phyloP scores from a whole-genome alignment of 2,113 vertebrate species.

The Orycteropus afer region DNA sequence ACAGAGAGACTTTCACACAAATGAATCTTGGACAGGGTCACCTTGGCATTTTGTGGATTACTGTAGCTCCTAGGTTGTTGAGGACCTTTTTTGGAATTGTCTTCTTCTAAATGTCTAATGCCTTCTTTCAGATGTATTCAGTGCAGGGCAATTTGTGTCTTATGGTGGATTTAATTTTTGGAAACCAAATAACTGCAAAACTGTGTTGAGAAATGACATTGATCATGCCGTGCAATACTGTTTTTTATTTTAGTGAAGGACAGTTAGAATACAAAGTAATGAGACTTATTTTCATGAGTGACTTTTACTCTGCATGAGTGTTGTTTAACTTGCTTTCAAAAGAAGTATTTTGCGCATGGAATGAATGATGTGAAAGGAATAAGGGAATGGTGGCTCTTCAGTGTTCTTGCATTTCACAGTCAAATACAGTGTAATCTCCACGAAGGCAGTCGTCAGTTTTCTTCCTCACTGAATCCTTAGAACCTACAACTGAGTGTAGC shows the following conservation, averaged over 20 bases:
- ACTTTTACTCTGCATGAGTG: background rate
- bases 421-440: background rate
- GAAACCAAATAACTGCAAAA: background rate
- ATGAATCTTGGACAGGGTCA: background rate
- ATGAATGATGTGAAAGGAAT: background rate
- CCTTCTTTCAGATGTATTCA: background rate
- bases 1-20: background rate
- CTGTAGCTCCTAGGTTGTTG: background rate
- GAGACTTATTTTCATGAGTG: background rate
- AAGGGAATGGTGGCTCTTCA: background rate
- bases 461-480: background rate
- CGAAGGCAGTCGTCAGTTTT: background rate
- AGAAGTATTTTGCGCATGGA: background rate
- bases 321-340: slow-evolving; percentile 1
- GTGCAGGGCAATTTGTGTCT: background rate
- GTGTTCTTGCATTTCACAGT: background rate
- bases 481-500: background rate
- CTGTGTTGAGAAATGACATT: background rate
- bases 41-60: background rate
- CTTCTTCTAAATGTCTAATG: background rate
- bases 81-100: background rate
- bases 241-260: background rate
- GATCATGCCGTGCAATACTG: background rate
- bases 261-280: background rate
- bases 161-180: background rate